Base-by-base conservation (phyloP, 2,113 vertebrate genomes). In the Chaetodon trifascialis region DNA sequence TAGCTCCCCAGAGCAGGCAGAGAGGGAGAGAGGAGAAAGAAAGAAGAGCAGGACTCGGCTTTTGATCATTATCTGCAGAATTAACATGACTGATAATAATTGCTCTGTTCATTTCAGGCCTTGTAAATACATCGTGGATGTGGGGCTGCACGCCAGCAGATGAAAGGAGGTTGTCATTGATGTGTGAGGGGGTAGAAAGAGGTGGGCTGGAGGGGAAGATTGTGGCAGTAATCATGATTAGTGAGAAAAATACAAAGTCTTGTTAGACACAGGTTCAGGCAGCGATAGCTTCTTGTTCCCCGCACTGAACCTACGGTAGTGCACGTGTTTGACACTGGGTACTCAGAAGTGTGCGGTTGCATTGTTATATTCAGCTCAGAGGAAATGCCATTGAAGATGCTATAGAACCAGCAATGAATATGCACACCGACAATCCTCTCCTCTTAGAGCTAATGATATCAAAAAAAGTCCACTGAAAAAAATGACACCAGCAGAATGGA, bases 51-150 rank as follows among this genome's bases (percentile, higher is more conserved):
- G 84, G 85, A 91, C 87, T 56, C 75, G 4, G 77, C 89, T 92
- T 95, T 95, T 95, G 93, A 94, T 95, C 94, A 92, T 94, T 93
- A 95, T 94, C 92, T 88, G 86, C 86, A 76, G 91, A 94, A 94
- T 95, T 94, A 94, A 88, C 86, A 95, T 88, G 86, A 90, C 90
- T 95, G 93, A 93, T 93, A 94, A 93, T 92, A 94, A 94, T 93
- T 93, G 89, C 86, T 92, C 90, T 91, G 89, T 94, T 94, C 86
- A 89, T 94, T 92, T 93, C 86, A 76, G 86, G 84, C 82, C 90
- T 91, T 92, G 92, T 92, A 94, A 93, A 93, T 91, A 92, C 89
- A 86, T 86, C 11, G 77, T 82, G 84, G 89, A 87, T 84, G 84
- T 75, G 88, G 73, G 84, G 88, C 82, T 79, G 82, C 75, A 83